Evolutionary conservation across 2,888 invertebrate species (phyloP), one percentile per base, ranked within the genome.

Genomic region (Drosophila recens): DNA sequence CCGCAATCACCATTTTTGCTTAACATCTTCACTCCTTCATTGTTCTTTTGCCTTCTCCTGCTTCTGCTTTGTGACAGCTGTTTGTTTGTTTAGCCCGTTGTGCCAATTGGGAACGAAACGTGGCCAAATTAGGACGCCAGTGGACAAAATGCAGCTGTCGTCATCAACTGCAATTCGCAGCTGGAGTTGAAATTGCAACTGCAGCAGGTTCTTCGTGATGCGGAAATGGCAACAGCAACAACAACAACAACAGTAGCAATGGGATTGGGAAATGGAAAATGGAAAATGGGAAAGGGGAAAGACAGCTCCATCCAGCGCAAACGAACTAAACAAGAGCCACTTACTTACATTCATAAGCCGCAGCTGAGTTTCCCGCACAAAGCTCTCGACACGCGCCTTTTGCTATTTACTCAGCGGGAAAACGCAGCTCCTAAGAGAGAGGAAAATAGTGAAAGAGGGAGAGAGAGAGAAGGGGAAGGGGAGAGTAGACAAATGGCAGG

Each of bases 271-370:
- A 62, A 15, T 27, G 43, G 11, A 4, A 52, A 56, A 23, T 13
- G 59, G 62, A 20, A 45, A 42, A 38, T 9, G 5, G 27, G 27
- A 27, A 27, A 27, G 43, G 33, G 23, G 53, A 30, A 48, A 23
- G 56, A 61, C 62, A 64, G 56, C 48, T 57, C 45, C 61, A 70
- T 57, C 45, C 61, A 70, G 51, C 53, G 76, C 85, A 83, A 84
- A 79, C 80, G 80, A 88, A 86, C 87, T 88, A 84, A 88, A 80
- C 88, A 83, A 88, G 87, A 86, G 87, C 81, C 87, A 85, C 84
- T 85, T 88, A 88, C 88, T 88, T 88, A 88, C 84, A 83, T 83
- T 79, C 87, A 85, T 79, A 83, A 85, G 84, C 84, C 87, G 67
- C 81, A 80, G 65, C 40, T 46, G 46, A 48, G 46, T 62, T 51